Evolutionary conservation across 92 coral and sea anemone genomes (phyloP), one percentile per base, ranked within the genome.

Genomic region (Zoanthus gigantus): DNA sequence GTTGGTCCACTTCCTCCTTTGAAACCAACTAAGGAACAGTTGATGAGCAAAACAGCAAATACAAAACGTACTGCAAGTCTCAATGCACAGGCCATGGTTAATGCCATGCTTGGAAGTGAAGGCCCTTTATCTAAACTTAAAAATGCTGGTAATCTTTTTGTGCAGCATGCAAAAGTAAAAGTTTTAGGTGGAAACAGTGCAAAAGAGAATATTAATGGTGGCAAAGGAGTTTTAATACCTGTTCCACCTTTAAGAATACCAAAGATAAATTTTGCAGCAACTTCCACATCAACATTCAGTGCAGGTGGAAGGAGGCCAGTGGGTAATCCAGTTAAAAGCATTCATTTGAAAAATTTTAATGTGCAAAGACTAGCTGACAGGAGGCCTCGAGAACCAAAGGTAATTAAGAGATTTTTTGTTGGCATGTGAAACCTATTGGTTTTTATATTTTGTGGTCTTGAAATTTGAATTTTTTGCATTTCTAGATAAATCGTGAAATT

Each of bases 221-320:
- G 92, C 16, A 81, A 90, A 10, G 88, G 88, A 6, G 72, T 85
- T 28, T 85, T 94, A 57, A 69, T 85, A 45, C 94, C 91, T 15
- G 85, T 81, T 66, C 85, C 85, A 47, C 45, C 85, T 4, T 88
- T 97, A 78, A 94, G 95, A 82, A 92, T 97, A 34, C 99, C 99
- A 34, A 97, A 97, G 92, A 97, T 97, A 45, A 97, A 95, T 87
- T 97, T 95, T 91, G 99, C 99, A 12, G 99, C 99, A 5, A 97
- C 99, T 4, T 97, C 99, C 0, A 97, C 99, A 56, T 97, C 99
- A 4, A 94, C 96, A 34, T 95, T 97, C 92, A 94, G 98, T 74
- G 90, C 95, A 34, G 98, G 99, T 31, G 94, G 99, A 5, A 89
- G 94, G 48, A 93, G 96, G 72, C 94, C 98, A 28, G 90, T 91